Evolutionary conservation across 2,888 invertebrate genomes (phyloP), one percentile per base, ranked within the genome.

Genomic region (Gortyna flavago): DNA sequence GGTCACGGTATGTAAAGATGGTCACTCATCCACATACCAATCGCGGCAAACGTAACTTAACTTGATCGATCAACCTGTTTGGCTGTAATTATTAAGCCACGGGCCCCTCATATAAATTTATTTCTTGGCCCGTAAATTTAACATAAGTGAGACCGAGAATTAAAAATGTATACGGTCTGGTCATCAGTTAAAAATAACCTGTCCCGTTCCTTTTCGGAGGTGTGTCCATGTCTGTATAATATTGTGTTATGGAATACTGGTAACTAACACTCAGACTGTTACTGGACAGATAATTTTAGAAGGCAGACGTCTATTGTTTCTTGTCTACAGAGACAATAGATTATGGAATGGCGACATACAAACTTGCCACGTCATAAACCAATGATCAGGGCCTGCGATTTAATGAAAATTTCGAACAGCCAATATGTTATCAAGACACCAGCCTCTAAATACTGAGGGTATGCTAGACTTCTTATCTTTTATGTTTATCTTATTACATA

Each of bases 161-260:
- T 62, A 72, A 67, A 69, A 70, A 62, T 66, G 16, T 75, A 72
- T 35, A 48, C 1, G 35, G 35, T 69, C 21, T 35, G 51, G 41
- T 54, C 2, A 51, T n/a, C 18, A 11, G 29, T 16, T 54, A 35
- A 80, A 68, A 41, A 57, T 68, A 41, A n/a, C 18, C 4, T 35
- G 21, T 41, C 62, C 62, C 32, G 32, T 59, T 41, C 51, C 35
- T 51, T 51, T 72, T 54, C 0, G 35, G 66, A 79, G 59, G 72
- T 61, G 61, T 73, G 66, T 38, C 61, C 25, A 2, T 29, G 25
- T 61, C 3, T 8, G 6, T 25, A 18, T 41, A 32, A 48, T 32
- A 38, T n/a, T n/a, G 6, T 41, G 6, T 16, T 32, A 18, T 16
- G 13, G 4, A 7, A 29, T 16, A 62, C 32, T 51, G n/a, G n/a